Percentiles rank a stretch among this genome's conserved stretches.
phyloP scores from a whole-genome alignment of 2,797 vertebrate genomes.

The Acestrorhynchus altus region DNA sequence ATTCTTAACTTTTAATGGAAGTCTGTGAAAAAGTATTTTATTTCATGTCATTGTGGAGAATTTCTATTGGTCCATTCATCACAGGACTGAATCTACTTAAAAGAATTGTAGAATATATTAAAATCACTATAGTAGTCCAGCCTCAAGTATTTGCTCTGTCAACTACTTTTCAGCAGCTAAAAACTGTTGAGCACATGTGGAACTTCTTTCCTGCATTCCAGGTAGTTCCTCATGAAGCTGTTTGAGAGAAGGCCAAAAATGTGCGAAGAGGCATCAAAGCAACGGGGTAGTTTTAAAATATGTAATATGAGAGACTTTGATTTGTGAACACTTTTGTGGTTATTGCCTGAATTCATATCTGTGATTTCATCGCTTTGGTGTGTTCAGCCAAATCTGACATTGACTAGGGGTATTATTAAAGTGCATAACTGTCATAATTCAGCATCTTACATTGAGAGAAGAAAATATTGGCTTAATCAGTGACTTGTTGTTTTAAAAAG shows the following conservation, averaged over 20 bases:
- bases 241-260: neutral
- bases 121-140: no score
- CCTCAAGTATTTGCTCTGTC: no score
- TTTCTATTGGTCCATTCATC: no score
- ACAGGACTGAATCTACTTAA: no score
- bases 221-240: neutral
- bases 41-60: no score
- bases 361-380: neutral
- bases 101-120: no score
- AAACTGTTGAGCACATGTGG: constrained; percentile 5
- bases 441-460: neutral
- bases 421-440: neutral
- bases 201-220: neutral
- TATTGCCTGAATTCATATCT: neutral
- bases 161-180: neutral
- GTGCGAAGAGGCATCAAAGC: neutral
- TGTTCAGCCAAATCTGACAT: neutral
- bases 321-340: neutral
- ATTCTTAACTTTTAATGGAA: no score
- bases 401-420: neutral
- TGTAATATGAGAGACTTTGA: neutral
- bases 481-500: neutral
- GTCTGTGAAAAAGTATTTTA: no score
- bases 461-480: neutral
- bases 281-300: no score